Evolutionary conservation across 2,888 invertebrate genomes (phyloP), one percentile per base, ranked within the genome.

Genomic region (Hydrotaea cyrtoneurina): DNA sequence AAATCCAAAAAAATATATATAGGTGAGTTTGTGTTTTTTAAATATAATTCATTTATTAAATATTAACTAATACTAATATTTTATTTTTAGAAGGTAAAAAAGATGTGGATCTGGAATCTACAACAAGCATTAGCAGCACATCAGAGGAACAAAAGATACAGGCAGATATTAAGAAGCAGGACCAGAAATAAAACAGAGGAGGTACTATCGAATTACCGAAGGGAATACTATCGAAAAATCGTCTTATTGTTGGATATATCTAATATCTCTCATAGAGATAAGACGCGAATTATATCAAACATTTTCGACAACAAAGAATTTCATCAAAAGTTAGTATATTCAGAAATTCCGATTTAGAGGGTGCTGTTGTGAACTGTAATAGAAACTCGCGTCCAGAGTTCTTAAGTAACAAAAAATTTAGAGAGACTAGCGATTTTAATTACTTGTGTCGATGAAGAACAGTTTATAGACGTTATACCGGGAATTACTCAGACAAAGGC

Each of bases 321-420:
- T n/a, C 4, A 53, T 13, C 53, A 15, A 15, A 4, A n/a, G 17
- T n/a, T 8, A 8, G 13, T 53, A 8, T n/a, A 53, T 53, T 53
- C 4, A 53, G 13, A 53, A n/a, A 53, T 53, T 53, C n/a, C 53
- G 53, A 53, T 53, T 53, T 53, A 53, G n/a, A 53, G 53, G 53
- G 53, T 53, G 53, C 53, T 53, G 53, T 53, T 53, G n/a, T 53
- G n/a, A 7, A 53, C 53, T 53, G 53, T n/a, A 19, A 7, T 53
- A 2, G 19, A 19, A 17, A n/a, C n/a, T n/a, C n/a, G n/a, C n/a
- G n/a, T n/a, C n/a, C n/a, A n/a, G n/a, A n/a, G n/a, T n/a, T n/a
- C n/a, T n/a, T n/a, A n/a, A n/a, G n/a, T n/a, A n/a, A 53, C n/a
- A 53, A 2, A 53, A 53, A 53, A 15, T 53, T 7, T 15, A 19